Conservation (phyloP, 2,113 vertebrate genomes). For the Misgurnus anguillicaudatus region DNA sequence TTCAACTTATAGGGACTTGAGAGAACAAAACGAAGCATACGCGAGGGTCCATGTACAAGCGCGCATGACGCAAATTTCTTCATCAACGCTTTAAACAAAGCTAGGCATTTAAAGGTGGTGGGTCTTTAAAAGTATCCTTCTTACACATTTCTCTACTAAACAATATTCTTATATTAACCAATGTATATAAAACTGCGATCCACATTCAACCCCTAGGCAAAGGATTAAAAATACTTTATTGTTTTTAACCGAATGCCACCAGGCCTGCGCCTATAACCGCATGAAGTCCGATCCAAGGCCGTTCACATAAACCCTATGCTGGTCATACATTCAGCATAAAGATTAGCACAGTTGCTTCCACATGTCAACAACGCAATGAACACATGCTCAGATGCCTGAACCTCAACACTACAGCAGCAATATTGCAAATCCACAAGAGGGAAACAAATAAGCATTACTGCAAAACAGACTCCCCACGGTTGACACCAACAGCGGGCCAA, state of each 20-base stretch:
- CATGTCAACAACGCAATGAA: slow-evolving; percentile 69
- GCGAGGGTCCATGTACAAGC: too few relatives aligned
- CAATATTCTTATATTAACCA: too few relatives aligned
- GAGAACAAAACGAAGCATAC: too few relatives aligned
- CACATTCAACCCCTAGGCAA: background rate
- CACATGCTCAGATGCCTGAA: slow-evolving; percentile 59
- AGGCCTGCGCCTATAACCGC: background rate
- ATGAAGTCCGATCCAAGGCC: slow-evolving; percentile 3
- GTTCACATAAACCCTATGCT: background rate
- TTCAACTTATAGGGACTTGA: background rate
- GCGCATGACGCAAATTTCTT: too few relatives aligned
- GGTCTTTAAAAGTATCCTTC: too few relatives aligned
- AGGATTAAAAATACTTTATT: too few relatives aligned
- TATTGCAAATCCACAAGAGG: slow-evolving; percentile 13
- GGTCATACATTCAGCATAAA: slow-evolving; percentile 65
- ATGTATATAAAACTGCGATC: background rate
- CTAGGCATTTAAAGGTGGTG: too few relatives aligned
- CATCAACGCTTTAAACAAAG: too few relatives aligned
- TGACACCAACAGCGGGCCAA: slow-evolving; percentile 39
- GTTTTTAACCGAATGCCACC: background rate
- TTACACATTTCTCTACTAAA: too few relatives aligned
- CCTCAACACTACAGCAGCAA: slow-evolving; percentile 21
- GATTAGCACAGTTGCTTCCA: slow-evolving; percentile 69
- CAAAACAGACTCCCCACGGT: slow-evolving; percentile 36
- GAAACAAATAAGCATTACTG: slow-evolving; percentile 33